Conservation (phyloP, 2,113 vertebrate species). For the Hypocryptadius cinnamomeus region DNA sequence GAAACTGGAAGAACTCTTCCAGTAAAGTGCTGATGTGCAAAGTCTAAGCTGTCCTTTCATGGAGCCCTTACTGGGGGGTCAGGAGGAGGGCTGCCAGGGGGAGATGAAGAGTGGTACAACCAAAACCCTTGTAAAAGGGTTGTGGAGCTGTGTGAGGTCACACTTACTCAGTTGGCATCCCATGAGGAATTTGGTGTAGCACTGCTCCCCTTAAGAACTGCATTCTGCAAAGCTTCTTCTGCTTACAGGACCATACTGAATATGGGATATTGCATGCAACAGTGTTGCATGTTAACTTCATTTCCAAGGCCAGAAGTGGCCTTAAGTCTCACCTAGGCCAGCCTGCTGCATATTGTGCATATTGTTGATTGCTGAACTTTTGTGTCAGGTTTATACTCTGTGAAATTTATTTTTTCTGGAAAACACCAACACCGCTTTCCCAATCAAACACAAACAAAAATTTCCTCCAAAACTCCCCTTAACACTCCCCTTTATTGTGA, state of each 20-base stretch:
- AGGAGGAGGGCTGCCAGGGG: neutral
- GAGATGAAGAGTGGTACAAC: neutral
- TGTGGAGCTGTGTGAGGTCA: neutral
- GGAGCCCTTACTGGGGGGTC: neutral
- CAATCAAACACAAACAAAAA: neutral
- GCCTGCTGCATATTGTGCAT: neutral
- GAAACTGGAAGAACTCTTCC: neutral
- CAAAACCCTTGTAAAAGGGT: neutral
- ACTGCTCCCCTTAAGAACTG: neutral
- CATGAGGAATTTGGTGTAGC: neutral
- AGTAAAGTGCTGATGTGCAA: neutral
- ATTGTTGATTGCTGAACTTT: neutral
- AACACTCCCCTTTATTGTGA: neutral
- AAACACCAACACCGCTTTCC: fast-evolving
- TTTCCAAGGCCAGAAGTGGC: neutral
- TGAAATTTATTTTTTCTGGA: neutral
- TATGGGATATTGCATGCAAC: neutral
- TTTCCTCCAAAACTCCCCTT: neutral
- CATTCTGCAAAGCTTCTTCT: neutral
- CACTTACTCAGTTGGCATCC: neutral
- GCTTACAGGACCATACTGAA: neutral
- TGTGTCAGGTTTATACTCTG: neutral
- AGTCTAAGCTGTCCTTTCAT: neutral
- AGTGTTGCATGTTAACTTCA: neutral
- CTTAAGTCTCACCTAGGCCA: neutral